Base-by-base conservation (phyloP, 23 tunicate genomes). In the Diplosoma virens region DNA sequence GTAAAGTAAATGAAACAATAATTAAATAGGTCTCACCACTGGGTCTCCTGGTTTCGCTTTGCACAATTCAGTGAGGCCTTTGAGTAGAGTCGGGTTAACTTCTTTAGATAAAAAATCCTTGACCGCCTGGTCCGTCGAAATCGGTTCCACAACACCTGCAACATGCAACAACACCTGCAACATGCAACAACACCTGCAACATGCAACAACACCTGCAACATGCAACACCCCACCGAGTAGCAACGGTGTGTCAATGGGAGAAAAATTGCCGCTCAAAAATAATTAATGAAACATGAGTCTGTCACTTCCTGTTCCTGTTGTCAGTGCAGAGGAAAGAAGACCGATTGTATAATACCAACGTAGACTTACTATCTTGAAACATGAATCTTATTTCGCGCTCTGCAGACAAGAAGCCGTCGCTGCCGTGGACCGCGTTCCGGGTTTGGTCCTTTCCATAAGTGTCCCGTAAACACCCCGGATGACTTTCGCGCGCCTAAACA, bases 351-450 rank as follows among this genome's bases (percentile, higher is more conserved):
- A 45, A 11, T 45, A 45, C 20, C 23, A 6, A 58, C 7, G n/a
- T n/a, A 3, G 25, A 79, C 92, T 86, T 71, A 86, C 92, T 52
- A 66, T 92, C 87, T 58, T 82, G 92, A 56, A 92, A 92, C 79
- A 92, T 67, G 47, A 86, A 86, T 48, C 95, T 79, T n/a, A 95
- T 89, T 59, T 95, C 99, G 61, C 97, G 66, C 18, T 81, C 85
- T 22, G 97, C 88, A 0, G 97, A 66, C 21, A 37, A 55, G 30
- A 65, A 61, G 22, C 88, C 64, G 50, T 78, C 85, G 48, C 93
- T 84, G 79, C 99, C 99, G 56, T 95, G 99, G 32, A 95, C 88
- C 14, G 96, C 95, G 65, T 95, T 95, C 25, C 93, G 81, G 24
- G 93, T 95, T 46, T 89, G 93, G 71, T 95, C 96, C 61, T 81